phyloP scores from a whole-genome alignment of 2,113 vertebrate species.

The Gymnarchus niloticus region DNA sequence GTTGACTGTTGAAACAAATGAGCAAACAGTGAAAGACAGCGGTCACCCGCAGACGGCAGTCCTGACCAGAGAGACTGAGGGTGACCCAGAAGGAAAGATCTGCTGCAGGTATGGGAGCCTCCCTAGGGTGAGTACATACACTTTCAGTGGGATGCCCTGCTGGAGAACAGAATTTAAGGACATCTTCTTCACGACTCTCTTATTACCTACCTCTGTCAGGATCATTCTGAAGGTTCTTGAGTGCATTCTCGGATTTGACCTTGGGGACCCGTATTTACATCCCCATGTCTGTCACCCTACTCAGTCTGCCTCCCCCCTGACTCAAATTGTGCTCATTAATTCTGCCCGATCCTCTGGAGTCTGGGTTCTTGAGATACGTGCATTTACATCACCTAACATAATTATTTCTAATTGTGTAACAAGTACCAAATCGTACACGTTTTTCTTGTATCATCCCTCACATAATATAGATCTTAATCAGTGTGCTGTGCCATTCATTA shows the following conservation, averaged over 20 bases:
- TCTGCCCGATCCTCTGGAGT: not conserved
- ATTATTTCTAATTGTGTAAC: not conserved
- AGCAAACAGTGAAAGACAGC: slow-evolving; percentile 49
- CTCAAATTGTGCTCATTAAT: not conserved
- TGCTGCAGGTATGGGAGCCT: slow-evolving; percentile 21
- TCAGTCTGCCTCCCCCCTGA: not conserved
- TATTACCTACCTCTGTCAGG: not conserved
- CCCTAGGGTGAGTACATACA: not conserved
- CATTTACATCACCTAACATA: not conserved
- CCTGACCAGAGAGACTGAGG: slow-evolving; percentile 23
- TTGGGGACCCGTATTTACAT: not conserved
- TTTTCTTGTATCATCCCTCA: not conserved
- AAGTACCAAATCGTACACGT: not conserved
- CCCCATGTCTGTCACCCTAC: not conserved
- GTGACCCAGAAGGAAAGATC: slow-evolving; percentile 37
- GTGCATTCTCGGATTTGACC: not conserved
- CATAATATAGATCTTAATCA: slow-evolving; percentile 3
- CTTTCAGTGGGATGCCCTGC: not conserved
- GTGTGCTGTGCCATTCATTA: not conserved
- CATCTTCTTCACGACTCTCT: not conserved
- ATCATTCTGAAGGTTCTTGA: not conserved
- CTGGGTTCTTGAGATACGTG: not conserved
- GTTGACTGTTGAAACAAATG: slow-evolving; percentile 46
- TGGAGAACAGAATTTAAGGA: not conserved
- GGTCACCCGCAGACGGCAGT: slow-evolving; percentile 28